These are phyloP conservation scores for Chymomyza procnemis DNA, from an alignment of 2,888 invertebrate genomes.

Conservation along the genomic window DNA sequence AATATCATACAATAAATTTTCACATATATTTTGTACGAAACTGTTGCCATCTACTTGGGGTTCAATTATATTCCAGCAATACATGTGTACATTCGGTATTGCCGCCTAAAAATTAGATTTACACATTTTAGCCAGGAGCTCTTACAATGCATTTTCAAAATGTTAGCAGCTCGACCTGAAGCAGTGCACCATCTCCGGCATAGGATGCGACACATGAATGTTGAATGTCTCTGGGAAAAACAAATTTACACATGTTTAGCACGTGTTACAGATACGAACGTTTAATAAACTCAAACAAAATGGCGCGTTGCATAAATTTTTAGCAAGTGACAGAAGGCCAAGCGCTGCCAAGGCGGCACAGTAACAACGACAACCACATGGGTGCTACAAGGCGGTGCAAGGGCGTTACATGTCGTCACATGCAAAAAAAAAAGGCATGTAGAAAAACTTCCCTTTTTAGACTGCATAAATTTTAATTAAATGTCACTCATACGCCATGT, in stretches of 20 bases:
- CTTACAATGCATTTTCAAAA: constrained; percentile 30
- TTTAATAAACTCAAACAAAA: constrained; percentile 74
- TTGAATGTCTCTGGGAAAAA: constrained; percentile 38
- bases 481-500: constrained; percentile 77
- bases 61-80: constrained; percentile 49
- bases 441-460: constrained; percentile 47
- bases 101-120: constrained; percentile 68
- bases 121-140: constrained; percentile 4
- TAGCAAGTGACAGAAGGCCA: constrained; percentile 28
- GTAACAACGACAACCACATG: constrained; percentile 5
- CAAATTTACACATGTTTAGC: constrained; percentile 74
- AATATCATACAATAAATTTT: constrained; percentile 35
- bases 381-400: constrained; percentile 6
- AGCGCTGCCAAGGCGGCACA: not conserved
- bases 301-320: constrained; percentile 72
- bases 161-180: constrained; percentile 35
- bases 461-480: constrained; percentile 77
- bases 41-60: constrained; percentile 30
- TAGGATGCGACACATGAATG: not conserved
- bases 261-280: constrained; percentile 57
- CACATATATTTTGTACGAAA: not conserved
- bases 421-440: constrained; percentile 10
- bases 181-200: constrained; percentile 9
- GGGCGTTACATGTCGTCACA: constrained; percentile 12
- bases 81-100: constrained; percentile 55